Percentiles rank a stretch among this genome's conserved stretches.
Evolutionary conservation across 2,113 vertebrate genomes (phyloP).

Genomic region (zebrafish (Danio rerio)): DNA sequence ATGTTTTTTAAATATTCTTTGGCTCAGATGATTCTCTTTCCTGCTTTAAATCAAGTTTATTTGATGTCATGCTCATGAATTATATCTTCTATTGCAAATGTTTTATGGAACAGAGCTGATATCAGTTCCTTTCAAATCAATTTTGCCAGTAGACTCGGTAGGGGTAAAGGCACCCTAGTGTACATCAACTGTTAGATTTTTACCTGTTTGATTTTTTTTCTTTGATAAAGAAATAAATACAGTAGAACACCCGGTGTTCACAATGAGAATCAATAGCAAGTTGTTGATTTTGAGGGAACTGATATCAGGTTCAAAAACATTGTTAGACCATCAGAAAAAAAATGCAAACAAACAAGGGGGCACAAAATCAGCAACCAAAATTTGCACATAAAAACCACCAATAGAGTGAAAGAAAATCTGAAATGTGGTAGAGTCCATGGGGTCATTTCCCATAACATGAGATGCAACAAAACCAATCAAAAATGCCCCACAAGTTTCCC

Average conservation of each 20-base stretch:
- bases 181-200: neutral
- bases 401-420: too few species aligned
- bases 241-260: neutral
- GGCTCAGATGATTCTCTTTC: neutral
- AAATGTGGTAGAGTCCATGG: too few species aligned
- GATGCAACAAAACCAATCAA: too few species aligned
- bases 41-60: constrained; percentile 17
- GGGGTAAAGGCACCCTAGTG: constrained; percentile 13
- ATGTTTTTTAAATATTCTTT: neutral
- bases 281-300: neutral
- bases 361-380: too few species aligned
- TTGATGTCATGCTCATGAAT: constrained; percentile 20
- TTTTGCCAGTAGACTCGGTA: neutral
- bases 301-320: too few species aligned
- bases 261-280: neutral
- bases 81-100: neutral
- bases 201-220: neutral
- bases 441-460: too few species aligned
- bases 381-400: too few species aligned
- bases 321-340: too few species aligned
- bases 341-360: too few species aligned
- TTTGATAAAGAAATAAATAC: neutral
- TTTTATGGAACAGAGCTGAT: constrained; percentile 24
- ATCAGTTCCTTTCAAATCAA: neutral
- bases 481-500: too few species aligned